Conservation (phyloP, 2,113 vertebrate species). For the Erpornis zantholeuca region DNA sequence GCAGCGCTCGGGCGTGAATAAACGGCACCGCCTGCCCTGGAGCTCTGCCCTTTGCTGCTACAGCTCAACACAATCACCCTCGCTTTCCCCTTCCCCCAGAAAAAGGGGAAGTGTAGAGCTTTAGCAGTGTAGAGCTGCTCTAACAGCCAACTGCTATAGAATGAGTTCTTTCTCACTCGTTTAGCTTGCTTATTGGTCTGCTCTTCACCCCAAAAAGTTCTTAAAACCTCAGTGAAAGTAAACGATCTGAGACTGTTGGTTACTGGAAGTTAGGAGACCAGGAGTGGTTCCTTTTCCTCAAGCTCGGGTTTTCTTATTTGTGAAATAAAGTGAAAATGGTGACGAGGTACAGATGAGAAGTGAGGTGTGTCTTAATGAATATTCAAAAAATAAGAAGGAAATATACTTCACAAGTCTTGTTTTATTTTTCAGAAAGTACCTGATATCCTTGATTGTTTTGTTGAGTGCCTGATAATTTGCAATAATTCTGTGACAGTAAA, state of each 20-base stretch:
- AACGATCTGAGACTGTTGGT: neutral
- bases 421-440: neutral
- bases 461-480: neutral
- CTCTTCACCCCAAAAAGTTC: neutral
- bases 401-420: neutral
- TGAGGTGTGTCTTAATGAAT: neutral
- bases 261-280: neutral
- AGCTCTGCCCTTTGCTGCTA: neutral
- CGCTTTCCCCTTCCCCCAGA: neutral
- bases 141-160: neutral
- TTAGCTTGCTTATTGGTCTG: neutral
- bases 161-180: neutral
- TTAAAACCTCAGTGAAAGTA: neutral
- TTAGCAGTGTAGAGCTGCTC: neutral
- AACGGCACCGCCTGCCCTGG: rapidly evolving
- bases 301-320: neutral
- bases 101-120: neutral
- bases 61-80: neutral
- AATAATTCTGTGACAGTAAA: neutral
- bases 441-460: neutral
- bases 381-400: neutral
- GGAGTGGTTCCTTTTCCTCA: neutral
- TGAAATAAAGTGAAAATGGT: neutral
- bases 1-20: neutral
- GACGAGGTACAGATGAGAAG: neutral